Base-by-base conservation (phyloP, 2,888 invertebrate genomes). In the Drosophila phalerata region DNA sequence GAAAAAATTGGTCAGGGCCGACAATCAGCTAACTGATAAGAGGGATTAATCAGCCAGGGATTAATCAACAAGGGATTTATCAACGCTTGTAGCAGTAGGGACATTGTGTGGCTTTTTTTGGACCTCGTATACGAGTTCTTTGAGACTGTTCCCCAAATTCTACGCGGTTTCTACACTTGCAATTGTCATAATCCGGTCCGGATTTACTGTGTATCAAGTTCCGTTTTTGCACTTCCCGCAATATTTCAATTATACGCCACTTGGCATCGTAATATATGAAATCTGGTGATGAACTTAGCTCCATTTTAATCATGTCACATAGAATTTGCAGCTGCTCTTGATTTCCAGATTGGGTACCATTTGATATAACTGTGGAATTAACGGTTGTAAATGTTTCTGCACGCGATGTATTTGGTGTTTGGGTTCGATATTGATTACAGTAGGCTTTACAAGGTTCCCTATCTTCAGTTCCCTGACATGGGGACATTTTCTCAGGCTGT, bases 261-360 rank as follows among this genome's bases (percentile, higher is more conserved):
- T 89, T 89, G 45, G 91, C 90, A 53, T 90, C 90, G 25, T 73
- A 84, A 49, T 81, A 91, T 5, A 88, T 69, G 9, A 77, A 84
- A 15, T 90, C 90, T 0, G 91, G 79, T 0, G 82, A 77, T 0
- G 63, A 40, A 0, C 62, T 48, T 0, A 89, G 69, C 48, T 89
- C 90, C 5, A 68, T 57, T 30, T 63, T 68, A 5, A 89, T 85
- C 86, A 89, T 79, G 2, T 89, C 90, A 49, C 89, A 89, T 1
- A 91, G 63, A 73, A 79, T 73, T 34, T 85, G 51, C 25, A 89
- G 52, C 43, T 89, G 90, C 13, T 62, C 64, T 0, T 13, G 43
- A 60, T 77, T 72, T 10, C 17, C 57, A 10, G 40, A 10, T 15
- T 53, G 11, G 0, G 1, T 19, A 8, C 8, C 17, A 38, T 38